Conservation (phyloP, 2,797 vertebrate species). For the Lepilemur ruficaudatus region DNA sequence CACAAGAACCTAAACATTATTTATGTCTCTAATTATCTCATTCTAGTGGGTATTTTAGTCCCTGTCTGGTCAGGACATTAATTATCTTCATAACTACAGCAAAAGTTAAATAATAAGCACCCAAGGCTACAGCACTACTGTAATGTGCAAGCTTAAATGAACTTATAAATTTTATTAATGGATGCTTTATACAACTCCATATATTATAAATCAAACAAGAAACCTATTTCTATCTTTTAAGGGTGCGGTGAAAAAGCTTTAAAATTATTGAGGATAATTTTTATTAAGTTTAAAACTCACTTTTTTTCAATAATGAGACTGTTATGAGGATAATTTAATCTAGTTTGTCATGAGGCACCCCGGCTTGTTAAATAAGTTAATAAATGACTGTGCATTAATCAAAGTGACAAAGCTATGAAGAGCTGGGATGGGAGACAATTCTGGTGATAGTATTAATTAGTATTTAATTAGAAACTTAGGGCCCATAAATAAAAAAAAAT, state of each 20-base stretch:
- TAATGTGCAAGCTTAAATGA: conserved; percentile 92
- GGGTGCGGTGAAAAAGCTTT: conserved; percentile 81
- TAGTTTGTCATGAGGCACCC: conserved; percentile 91
- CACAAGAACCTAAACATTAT: conserved; percentile 80
- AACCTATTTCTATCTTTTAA: conserved; percentile 89
- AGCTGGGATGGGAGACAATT: conserved; percentile 90
- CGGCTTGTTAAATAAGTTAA: conserved; percentile 93
- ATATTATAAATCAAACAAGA: conserved; percentile 92
- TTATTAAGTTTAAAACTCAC: conserved; percentile 93
- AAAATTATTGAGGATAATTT: conserved; percentile 93
- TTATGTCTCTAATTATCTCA: conserved; percentile 86
- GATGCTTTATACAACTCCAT: conserved; percentile 91
- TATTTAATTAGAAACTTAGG: conserved; percentile 98
- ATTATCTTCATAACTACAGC: conserved; percentile 95
- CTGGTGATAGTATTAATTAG: conserved; percentile 97
- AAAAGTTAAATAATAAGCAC: conserved; percentile 94
- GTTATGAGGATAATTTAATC: conserved; percentile 93
- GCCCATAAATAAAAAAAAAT: conserved; percentile 91
- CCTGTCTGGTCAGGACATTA: conserved; percentile 85
- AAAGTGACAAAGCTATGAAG: conserved; percentile 93
- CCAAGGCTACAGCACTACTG: conserved; percentile 85
- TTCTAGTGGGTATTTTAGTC: conserved; percentile 87
- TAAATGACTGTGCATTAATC: conserved; percentile 97
- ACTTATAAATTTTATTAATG: conserved; percentile 95
- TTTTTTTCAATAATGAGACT: conserved; percentile 85